Conservation (phyloP, 1,140 invertebrate genomes). For the Drosophila orena region DNA sequence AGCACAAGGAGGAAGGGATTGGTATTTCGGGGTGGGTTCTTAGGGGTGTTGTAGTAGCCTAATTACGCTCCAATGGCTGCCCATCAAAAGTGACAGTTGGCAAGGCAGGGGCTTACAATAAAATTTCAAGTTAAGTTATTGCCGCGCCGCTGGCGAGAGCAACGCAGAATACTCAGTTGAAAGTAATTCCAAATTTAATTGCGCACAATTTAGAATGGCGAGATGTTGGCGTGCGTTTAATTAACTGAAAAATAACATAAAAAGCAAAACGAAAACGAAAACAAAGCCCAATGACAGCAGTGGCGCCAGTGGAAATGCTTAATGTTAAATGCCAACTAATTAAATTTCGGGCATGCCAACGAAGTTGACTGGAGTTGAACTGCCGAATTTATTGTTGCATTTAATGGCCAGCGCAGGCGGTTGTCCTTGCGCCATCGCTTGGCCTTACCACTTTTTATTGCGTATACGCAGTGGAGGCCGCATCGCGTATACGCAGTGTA, state of each 20-base stretch:
- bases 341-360: conserved; percentile 74
- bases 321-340: conserved; percentile 82
- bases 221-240: conserved; percentile 80
- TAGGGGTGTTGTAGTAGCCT: conserved; percentile 1
- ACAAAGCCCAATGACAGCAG: conserved; percentile 39
- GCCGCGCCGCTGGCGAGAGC: conserved; percentile 58
- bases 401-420: conserved; percentile 72
- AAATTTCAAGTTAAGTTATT: conserved; percentile 79
- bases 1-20: neutral
- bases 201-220: conserved; percentile 79
- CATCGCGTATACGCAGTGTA: conserved; percentile 72
- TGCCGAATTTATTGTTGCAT: conserved; percentile 76
- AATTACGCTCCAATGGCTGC: conserved; percentile 44
- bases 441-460: conserved; percentile 61
- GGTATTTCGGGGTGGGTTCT: neutral
- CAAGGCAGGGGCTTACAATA: conserved; percentile 69
- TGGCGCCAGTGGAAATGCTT: conserved; percentile 63
- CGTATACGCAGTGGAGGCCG: conserved; percentile 55
- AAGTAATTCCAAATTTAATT: conserved; percentile 82
- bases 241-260: conserved; percentile 79
- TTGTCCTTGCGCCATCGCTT: conserved; percentile 37
- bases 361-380: conserved; percentile 30
- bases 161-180: conserved; percentile 59
- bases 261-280: conserved; percentile 49
- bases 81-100: conserved; percentile 79